Percentiles rank a stretch among this genome's conserved stretches.
Evolutionary conservation across 92 coral and sea anemone genomes (phyloP).

Genomic region (Parazoanthus atlanticus): DNA sequence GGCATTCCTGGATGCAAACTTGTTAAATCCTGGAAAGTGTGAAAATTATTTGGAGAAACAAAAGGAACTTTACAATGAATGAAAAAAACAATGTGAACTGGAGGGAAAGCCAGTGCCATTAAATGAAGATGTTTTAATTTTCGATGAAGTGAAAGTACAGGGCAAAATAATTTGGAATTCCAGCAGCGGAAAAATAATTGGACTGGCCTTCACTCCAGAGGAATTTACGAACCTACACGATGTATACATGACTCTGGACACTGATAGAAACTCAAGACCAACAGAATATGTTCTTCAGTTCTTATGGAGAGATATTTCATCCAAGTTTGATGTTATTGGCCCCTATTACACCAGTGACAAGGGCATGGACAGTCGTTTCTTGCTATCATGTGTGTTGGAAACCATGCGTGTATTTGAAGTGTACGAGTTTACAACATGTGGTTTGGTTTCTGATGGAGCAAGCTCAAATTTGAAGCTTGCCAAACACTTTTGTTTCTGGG

Average conservation of each 20-base stretch:
- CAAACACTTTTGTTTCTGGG: constrained; percentile 51
- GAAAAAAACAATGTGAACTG: constrained; percentile 26
- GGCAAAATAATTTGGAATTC: constrained; percentile 54
- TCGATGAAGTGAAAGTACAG: constrained; percentile 55
- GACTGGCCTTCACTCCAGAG: constrained; percentile 44
- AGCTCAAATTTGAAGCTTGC: constrained; percentile 45
- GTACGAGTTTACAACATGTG: constrained; percentile 43
- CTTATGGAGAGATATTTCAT: constrained; percentile 59
- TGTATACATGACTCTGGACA: constrained; percentile 50
- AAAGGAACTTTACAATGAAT: constrained; percentile 23
- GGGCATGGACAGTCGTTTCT: constrained; percentile 53
- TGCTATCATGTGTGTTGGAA: constrained; percentile 57
- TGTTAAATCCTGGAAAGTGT: constrained; percentile 44
- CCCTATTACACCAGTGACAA: constrained; percentile 54
- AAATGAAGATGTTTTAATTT: constrained; percentile 40
- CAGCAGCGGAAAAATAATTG: constrained; percentile 41
- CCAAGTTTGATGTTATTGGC: constrained; percentile 54
- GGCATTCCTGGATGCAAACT: constrained; percentile 34
- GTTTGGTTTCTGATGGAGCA: constrained; percentile 62
- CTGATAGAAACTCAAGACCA: constrained; percentile 41
- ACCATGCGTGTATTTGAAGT: constrained; percentile 52
- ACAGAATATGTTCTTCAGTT: constrained; percentile 55
- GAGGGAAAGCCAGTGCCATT: constrained; percentile 39
- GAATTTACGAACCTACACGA: constrained; percentile 50
- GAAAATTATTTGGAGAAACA: constrained; percentile 38